Evolutionary conservation across 2,797 vertebrate species (phyloP).

Genomic region (Halcyon chelicuti): DNA sequence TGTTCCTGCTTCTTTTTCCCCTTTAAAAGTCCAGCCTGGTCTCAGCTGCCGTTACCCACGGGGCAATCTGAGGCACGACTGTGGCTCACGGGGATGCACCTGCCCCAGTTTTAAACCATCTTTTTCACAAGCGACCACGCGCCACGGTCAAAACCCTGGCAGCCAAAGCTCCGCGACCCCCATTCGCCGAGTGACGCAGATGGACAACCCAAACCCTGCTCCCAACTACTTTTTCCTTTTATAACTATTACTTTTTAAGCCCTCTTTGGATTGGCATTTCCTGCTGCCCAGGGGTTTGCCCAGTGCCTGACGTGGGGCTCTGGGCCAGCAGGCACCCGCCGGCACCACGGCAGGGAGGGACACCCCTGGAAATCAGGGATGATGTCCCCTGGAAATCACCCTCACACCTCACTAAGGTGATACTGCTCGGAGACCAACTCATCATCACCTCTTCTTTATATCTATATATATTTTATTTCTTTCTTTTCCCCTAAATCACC

Average conservation of each 20-base stretch:
- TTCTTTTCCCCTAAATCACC: background rate
- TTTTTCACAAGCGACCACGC: background rate
- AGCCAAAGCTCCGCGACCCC: background rate
- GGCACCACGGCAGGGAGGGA: background rate
- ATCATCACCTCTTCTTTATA: background rate
- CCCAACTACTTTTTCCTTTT: too few relatives aligned
- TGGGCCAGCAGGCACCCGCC: background rate
- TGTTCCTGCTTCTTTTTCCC: background rate
- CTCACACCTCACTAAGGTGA: background rate
- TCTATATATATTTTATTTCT: too few relatives aligned
- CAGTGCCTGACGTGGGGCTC: background rate
- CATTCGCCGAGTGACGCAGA: background rate
- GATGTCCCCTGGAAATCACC: background rate
- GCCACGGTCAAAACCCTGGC: fast-evolving
- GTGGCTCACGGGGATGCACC: background rate
- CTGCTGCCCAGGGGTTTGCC: background rate
- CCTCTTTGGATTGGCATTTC: background rate
- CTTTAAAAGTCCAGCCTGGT: background rate
- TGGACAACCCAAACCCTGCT: background rate
- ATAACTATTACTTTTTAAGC: background rate
- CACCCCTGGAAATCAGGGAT: background rate
- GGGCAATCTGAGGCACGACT: fast-evolving
- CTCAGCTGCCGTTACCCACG: background rate
- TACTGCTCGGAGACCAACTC: background rate
- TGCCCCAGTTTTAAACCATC: background rate